Evolutionary conservation across 1,140 invertebrate species (phyloP), one percentile per base, ranked within the genome.

Genomic region (Venustaconcha ellipsiformis): DNA sequence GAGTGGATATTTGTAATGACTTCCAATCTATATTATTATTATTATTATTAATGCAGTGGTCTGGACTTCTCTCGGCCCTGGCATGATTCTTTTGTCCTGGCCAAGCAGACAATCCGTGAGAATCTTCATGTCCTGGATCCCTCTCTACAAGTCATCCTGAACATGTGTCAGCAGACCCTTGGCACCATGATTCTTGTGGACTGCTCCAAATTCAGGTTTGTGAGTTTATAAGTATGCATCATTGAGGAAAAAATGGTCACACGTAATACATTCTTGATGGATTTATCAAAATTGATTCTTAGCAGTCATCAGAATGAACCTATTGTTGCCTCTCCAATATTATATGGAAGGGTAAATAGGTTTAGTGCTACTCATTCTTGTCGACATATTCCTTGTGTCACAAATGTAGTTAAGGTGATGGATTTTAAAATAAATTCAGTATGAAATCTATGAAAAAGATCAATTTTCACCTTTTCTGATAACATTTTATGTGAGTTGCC

Each of bases 41-140:
- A n/a, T 74, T 67, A 17, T 60, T 71, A 73, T 15, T 78, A 30
- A 78, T 82, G n/a, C 82, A 88, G 87, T 71, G 88, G 89, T 23
- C 63, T 90, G 26, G 88, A 90, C 78, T 90, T 79, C 77, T 89
- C 87, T 0, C 82, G 84, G 55, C 86, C 87, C 17, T 90, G 89
- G 89, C 88, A 89, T 75, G 78, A 88, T 59, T 76, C 70, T 23
- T 90, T 82, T 74, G 30, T 87, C 2, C 70, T 76, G 13, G 69
- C 82, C 11, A 82, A 80, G 23, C 82, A 86, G 48, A 70, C 23
- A 14, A 88, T 90, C 26, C 56, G 70, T 3, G 76, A 84, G n/a
- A 85, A 87, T 67, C 80, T 90, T 14, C 87, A 90, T 72, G 80
- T 88, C 37, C 77, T 90, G 17, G 86, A 90, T 64, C 89, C 89